Conservation (phyloP, 2,113 vertebrate genomes). For the Proteles cristata region DNA sequence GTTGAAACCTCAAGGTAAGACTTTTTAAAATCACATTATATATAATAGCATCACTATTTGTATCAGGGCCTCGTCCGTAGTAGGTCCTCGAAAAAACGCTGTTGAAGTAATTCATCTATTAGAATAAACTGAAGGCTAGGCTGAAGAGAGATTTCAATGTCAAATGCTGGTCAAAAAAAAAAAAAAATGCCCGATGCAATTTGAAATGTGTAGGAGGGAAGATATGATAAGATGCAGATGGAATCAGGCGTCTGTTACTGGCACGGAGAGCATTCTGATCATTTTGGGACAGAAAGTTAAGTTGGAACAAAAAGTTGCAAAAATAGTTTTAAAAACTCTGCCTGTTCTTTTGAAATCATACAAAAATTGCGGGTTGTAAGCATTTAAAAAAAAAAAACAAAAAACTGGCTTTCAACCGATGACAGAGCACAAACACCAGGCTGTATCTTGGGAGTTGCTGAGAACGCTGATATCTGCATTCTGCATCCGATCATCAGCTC, state of each 20-base stretch:
- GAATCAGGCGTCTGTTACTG: not conserved
- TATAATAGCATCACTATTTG: not conserved
- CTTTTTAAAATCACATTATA: constrained; percentile 37
- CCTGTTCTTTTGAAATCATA: constrained; percentile 30
- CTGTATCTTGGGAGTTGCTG: not conserved
- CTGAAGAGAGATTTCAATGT: constrained; percentile 45
- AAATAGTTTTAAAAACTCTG: not conserved
- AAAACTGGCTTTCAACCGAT: not conserved
- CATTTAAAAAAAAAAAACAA: not conserved
- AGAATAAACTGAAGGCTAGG: not conserved
- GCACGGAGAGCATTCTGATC: not conserved
- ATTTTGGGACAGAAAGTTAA: constrained; percentile 42
- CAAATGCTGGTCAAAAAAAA: constrained; percentile 49
- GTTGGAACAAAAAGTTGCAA: constrained; percentile 49
- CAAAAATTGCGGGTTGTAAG: not conserved
- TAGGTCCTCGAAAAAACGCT: not conserved
- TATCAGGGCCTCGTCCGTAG: not conserved
- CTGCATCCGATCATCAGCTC: not conserved
- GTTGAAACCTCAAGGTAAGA: constrained; percentile 71
- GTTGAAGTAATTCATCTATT: constrained; percentile 29
- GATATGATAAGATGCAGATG: not conserved
- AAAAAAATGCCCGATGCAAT: constrained; percentile 23
- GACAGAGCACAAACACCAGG: not conserved
- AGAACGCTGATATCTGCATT: not conserved
- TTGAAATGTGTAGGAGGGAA: constrained; percentile 23